These are phyloP conservation scores for Morone saxatilis DNA, from an alignment of 2,113 vertebrate genomes.

Conservation along the genomic window DNA sequence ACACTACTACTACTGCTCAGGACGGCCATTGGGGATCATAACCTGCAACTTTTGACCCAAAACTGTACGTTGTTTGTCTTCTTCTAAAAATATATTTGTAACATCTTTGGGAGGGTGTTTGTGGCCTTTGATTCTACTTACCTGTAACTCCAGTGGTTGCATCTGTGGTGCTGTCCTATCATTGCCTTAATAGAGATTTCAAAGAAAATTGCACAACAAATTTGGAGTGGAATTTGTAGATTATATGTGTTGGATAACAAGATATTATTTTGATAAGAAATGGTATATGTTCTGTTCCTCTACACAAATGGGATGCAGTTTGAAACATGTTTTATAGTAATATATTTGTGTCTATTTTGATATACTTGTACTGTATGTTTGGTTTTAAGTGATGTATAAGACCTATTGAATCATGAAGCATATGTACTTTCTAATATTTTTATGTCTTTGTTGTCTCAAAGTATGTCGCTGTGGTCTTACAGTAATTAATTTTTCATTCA, in stretches of 20 bases:
- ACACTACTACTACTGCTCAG: constrained; percentile 70
- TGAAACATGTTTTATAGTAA: constrained; percentile 66
- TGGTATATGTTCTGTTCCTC: constrained; percentile 38
- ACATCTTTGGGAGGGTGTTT: constrained; percentile 48
- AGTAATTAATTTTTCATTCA: constrained; percentile 42
- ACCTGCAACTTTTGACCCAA: constrained; percentile 59
- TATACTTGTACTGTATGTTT: constrained; percentile 67
- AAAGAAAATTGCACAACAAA: constrained; percentile 69
- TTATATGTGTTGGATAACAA: constrained; percentile 51
- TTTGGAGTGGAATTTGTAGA: constrained; percentile 50
- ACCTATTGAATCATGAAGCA: constrained; percentile 19
- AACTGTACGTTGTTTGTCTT: constrained; percentile 55
- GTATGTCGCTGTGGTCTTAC: constrained; percentile 46
- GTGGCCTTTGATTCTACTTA: constrained; percentile 78
- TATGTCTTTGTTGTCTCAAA: constrained; percentile 48
- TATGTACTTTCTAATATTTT: constrained; percentile 60
- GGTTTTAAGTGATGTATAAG: constrained; percentile 48
- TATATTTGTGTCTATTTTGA: constrained; percentile 75
- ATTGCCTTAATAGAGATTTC: constrained; percentile 77
- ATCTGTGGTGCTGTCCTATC: constrained; percentile 80
- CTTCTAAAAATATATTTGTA: constrained; percentile 61
- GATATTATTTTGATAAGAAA: constrained; percentile 71
- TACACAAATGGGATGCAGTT: constrained; percentile 40
- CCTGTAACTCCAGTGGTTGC: constrained; percentile 74
- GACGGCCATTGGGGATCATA: constrained; percentile 65